Percentiles rank a stretch among this genome's conserved stretches.
Conservation (phyloP, 1,140 invertebrate genomes). For the Conus ventricosus region DNA sequence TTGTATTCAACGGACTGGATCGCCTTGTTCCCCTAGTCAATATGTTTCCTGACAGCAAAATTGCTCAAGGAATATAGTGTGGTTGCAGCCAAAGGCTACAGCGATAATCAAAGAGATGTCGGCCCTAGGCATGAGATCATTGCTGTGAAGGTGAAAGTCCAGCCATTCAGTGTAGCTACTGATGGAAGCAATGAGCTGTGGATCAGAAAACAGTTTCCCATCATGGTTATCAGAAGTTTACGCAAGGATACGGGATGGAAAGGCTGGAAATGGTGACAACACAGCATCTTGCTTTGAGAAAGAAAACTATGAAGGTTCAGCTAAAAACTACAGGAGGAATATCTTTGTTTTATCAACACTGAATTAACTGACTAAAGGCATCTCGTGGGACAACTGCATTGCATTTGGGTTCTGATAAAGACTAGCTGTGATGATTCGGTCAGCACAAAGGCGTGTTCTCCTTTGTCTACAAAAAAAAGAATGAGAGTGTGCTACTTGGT, state of each 20-base stretch:
- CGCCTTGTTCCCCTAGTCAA: not conserved
- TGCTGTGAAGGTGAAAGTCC: not conserved
- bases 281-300: not conserved
- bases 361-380: not conserved
- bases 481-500: not conserved
- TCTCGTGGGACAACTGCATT: constrained; percentile 2
- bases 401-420: constrained; percentile 1
- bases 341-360: constrained; percentile 18
- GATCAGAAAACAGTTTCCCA: not conserved
- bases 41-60: not conserved
- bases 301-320: not conserved
- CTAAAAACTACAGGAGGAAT: constrained; percentile 3
- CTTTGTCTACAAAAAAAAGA: not conserved
- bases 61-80: not conserved
- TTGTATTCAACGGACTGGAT: not conserved
- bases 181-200: not conserved
- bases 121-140: not conserved
- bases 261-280: not conserved
- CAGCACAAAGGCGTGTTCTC: not conserved
- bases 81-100: not conserved
- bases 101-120: constrained; percentile 3
- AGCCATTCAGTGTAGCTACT: not conserved
- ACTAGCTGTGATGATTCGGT: not conserved
- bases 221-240: not conserved
- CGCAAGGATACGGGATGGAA: not conserved